Percentiles rank a stretch among this genome's conserved stretches.
phyloP scores from a whole-genome alignment of 2,888 invertebrate genomes.

The Margaritifera margaritifera region DNA sequence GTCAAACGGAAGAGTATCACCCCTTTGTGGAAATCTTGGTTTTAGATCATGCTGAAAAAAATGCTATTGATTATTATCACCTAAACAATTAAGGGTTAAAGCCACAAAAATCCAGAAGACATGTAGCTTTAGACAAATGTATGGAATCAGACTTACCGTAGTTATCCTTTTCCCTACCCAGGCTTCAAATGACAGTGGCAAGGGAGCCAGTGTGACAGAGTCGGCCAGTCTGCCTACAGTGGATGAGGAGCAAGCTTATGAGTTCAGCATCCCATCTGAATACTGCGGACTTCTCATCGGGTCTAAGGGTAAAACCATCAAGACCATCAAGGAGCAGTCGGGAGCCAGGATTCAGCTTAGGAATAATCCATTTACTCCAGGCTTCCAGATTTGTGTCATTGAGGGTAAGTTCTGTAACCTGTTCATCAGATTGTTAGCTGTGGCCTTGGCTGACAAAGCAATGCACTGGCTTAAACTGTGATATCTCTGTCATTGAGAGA shows the following conservation, averaged over 20 bases:
- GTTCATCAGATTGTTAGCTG: no score
- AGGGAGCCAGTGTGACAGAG: conserved; percentile 75
- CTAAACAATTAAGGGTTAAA: no score
- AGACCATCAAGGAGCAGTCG: conserved; percentile 83
- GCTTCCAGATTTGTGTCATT: conserved; percentile 87
- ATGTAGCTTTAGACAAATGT: no score
- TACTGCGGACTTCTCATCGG: conserved; percentile 92
- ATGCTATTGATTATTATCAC: no score
- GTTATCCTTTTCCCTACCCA: conserved; percentile 48
- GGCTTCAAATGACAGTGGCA: conserved; percentile 89
- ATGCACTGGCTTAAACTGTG: no score
- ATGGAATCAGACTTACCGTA: no score
- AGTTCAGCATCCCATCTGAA: conserved; percentile 74
- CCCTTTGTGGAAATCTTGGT: no score
- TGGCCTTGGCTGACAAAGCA: background rate
- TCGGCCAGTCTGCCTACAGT: conserved; percentile 11
- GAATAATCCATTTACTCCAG: conserved; percentile 82
- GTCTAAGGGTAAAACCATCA: conserved; percentile 86
- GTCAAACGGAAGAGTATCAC: no score
- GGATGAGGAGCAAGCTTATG: conserved; percentile 75
- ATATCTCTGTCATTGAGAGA: no score
- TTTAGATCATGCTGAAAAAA: no score
- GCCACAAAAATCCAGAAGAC: no score
- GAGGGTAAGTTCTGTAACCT: conserved; percentile 78
- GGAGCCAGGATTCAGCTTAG: conserved; percentile 86